Evolutionary conservation across 2,888 invertebrate species (phyloP), one percentile per base, ranked within the genome.

Genomic region (Andrena flavipes): DNA sequence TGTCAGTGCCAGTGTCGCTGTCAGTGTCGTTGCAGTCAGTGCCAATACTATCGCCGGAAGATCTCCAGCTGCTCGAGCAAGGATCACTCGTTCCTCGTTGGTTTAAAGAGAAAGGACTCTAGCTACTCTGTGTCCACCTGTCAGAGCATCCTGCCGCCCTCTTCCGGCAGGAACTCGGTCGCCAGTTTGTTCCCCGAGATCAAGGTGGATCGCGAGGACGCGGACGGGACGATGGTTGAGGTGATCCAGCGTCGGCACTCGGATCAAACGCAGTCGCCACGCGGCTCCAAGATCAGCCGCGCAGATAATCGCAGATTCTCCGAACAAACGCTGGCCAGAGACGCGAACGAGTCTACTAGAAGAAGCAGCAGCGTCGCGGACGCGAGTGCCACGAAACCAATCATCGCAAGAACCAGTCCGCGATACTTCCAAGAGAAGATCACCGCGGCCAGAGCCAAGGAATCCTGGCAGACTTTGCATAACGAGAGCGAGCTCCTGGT

Each of bases 51-150:
- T 51, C 88, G 88, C 13, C 79, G 88, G 1, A 88, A 88, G 70
- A 80, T 89, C 56, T 88, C 88, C 5, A 62, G 70, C 48, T 84
- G 81, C 49, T 82, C 83, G 54, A 70, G 49, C 54, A 74, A 51
- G n/a, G 88, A 88, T 35, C 69, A 74, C 71, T n/a, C 77, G 59
- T 35, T 73, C 48, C 48, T 69, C 0, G 30, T 48, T 30, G 86
- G 84, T 33, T 76, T 82, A 26, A 89, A 63, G 71, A 82, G 91
- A 72, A 89, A 89, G 69, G 91, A 90, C 65, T 92, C 92, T 16
- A 80, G 85, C 3, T 88, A 87, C 69, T 92, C 92, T 16, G 85
- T 91, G 60, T 91, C 92, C 29, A 92, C 92, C 62, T 92, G 92
- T 77, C 92, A 92, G 81, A 92, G 91, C 70, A 86, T 88, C 26